Base-by-base conservation (phyloP, 2,888 invertebrate genomes). In the Tenthredo scrophulariae region DNA sequence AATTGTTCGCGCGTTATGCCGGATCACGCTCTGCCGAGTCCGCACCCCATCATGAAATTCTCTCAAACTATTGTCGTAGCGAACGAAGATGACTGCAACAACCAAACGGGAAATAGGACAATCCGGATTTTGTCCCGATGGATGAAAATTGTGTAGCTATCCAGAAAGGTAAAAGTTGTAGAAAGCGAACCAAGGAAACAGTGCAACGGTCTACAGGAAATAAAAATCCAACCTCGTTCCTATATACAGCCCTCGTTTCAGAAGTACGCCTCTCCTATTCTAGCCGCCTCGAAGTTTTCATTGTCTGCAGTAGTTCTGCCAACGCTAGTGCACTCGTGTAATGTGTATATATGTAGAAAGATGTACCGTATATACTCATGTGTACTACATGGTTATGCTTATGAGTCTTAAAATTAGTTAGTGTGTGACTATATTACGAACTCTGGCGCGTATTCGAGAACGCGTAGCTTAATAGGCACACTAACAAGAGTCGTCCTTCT, bases 1-100 rank as follows among this genome's bases (percentile, higher is more conserved):
- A 90, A 91, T 90, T 91, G 91, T 89, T 89, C 89, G 89, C 88
- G 88, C 89, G 90, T 91, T 91, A 91, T 90, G 91, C 90, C 74
- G 88, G 89, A 91, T 90, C 90, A 91, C 90, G 89, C 86, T 86
- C 88, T 87, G 88, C 85, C 88, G 58, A 80, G 0, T n/a, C 40
- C 1, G 80, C 62, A 37, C 58, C 29, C 29, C 50, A 77, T 77
- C 29, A 13, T 46, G 22, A 46, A 72, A 37, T 37, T 37, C 67
- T 33, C 67, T 67, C 29, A 33, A 33, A 33, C 67, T 67, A 22
- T 43, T 10, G 22, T 74, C 3, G 22, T 26, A 40, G 43, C 18
- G n/a, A 74, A 43, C 72, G 40, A n/a, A 74, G 72, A 74, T 22
- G 72, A 54, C 54, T 54, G n/a, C 54, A 54, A 62, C 40, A 80